These are phyloP conservation scores for Neoaliturus tenellus DNA, from an alignment of 2,888 invertebrate genomes.

Conservation along the genomic window DNA sequence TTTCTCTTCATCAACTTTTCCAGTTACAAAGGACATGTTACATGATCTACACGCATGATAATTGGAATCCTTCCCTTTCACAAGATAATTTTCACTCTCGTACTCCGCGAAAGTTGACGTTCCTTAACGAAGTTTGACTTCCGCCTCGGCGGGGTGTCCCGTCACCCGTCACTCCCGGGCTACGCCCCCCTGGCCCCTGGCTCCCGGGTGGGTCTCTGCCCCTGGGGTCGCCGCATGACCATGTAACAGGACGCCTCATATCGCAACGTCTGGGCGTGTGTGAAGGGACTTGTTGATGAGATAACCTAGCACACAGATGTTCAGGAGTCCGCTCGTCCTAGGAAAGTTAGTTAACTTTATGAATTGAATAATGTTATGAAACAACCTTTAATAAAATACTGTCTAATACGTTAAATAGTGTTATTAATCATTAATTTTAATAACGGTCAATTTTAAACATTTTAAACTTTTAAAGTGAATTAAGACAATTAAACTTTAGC, in stretches of 20 bases:
- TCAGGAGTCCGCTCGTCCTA: no score
- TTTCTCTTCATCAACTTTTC: no score
- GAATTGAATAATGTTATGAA: no score
- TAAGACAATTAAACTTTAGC: no score
- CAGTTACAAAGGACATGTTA: neutral
- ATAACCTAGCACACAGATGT: no score
- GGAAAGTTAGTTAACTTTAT: no score
- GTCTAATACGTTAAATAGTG: no score
- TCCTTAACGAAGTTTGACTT: constrained; percentile 20
- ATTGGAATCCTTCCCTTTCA: neutral
- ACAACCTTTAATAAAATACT: no score
- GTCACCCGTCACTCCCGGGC: neutral
- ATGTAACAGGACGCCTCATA: neutral
- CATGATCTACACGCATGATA: neutral
- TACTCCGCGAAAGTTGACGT: constrained; percentile 25
- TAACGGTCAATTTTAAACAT: no score
- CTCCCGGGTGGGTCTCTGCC: neutral
- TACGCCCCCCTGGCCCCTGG: neutral
- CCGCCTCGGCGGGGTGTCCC: constrained; percentile 9
- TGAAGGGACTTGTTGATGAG: neutral
- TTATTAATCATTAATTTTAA: no score
- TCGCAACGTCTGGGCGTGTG: neutral
- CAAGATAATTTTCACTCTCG: constrained; percentile 3
- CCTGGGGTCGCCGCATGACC: neutral
- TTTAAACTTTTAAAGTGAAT: no score